Base-by-base conservation (phyloP, 1,140 invertebrate species). In the Eueides isabella region DNA sequence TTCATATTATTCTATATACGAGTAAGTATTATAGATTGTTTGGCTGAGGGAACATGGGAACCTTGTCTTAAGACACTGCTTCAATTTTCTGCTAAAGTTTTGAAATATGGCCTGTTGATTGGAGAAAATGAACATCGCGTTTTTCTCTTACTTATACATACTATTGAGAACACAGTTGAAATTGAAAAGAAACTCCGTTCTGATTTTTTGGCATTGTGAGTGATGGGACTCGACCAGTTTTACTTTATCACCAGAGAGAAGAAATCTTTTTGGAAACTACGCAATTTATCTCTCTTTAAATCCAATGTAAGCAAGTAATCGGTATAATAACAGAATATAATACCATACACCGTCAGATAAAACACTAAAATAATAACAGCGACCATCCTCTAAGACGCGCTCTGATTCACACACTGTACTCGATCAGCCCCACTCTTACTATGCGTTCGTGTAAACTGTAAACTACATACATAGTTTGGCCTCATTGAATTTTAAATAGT, bases 351-450 rank as follows among this genome's bases (percentile, higher is more conserved):
- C 41, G 19, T 1, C 48, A 23, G 48, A 11, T 55, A 55, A 23
- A 7, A 55, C 19, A 12, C 19, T 55, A 23, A n/a, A 0, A 44
- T 55, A 35, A 69, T 23, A 69, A 33, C 9, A 16, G n/a, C 35
- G 19, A 55, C 29, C 26, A 33, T 69, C 48, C 19, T 69, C 35
- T 19, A 69, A 69, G 48, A 69, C 55, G 31, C 67, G 67, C 29
- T 69, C 67, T 69, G 67, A 61, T 69, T 69, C 67, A 38, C 31
- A 23, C 65, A n/a, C 65, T 30, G 64, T 38, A 44, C 64, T 26
- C 26, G 5, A 67, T 67, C 33, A 29, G n/a, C 65, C 26, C 63
- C 31, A 55, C 23, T 55, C 48, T n/a, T n/a, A 26, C 48, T 26
- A 55, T 26, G 12, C 48, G 48, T 55, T 55, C 48, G 48, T 55